Conservation (phyloP, 2,888 invertebrate genomes). For the Ophion slaviceki region DNA sequence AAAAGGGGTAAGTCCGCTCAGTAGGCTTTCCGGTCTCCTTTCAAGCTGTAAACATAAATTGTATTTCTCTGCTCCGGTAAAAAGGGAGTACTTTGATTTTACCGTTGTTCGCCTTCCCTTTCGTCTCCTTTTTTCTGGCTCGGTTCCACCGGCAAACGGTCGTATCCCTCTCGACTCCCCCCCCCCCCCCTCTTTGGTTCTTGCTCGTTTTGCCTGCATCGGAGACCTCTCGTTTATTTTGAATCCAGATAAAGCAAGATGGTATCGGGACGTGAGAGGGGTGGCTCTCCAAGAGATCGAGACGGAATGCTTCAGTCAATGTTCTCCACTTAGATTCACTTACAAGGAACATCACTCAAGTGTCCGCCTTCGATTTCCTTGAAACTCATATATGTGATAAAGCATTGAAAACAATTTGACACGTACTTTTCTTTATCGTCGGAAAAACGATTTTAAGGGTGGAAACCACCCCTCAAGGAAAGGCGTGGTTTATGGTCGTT, state of each 20-base stretch:
- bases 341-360: too few relatives aligned
- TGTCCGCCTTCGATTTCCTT: too few relatives aligned
- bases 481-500: too few relatives aligned
- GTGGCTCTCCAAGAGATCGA: conserved; percentile 12
- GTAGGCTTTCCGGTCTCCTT: conserved; percentile 19
- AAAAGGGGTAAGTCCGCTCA: not conserved
- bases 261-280: conserved; percentile 40
- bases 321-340: conserved; percentile 58
- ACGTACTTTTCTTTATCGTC: too few relatives aligned
- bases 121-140: conserved; percentile 74
- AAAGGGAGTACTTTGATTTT: conserved; percentile 76
- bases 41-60: conserved; percentile 78
- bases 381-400: too few relatives aligned
- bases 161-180: conserved; percentile 57
- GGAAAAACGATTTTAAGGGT: too few relatives aligned
- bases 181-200: conserved; percentile 52
- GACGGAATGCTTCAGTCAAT: conserved; percentile 57
- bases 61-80: conserved; percentile 73
- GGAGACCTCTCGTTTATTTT: conserved; percentile 71
- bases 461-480: too few relatives aligned
- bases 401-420: too few relatives aligned
- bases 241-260: conserved; percentile 78
- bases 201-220: not conserved
- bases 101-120: conserved; percentile 73
- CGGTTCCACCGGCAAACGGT: conserved; percentile 73